phyloP scores from a whole-genome alignment of 2,888 invertebrate species.

The Beris chalybata region DNA sequence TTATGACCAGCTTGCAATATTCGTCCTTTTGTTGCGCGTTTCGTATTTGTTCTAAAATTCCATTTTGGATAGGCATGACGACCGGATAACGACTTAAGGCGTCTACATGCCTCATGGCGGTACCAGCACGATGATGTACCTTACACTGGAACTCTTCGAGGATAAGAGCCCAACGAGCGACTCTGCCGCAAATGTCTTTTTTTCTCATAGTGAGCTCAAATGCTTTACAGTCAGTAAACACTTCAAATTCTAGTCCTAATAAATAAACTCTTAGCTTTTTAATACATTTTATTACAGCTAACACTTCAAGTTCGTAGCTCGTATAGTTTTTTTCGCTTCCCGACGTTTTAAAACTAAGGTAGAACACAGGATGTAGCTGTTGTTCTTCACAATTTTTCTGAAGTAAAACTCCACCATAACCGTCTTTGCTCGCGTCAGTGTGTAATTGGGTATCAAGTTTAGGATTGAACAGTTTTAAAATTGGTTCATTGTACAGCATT shows the following conservation, averaged over 20 bases:
- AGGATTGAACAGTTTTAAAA: too few species aligned
- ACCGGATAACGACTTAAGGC: constrained; percentile 30
- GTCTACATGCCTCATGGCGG: constrained; percentile 32
- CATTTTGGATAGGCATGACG: constrained; percentile 9
- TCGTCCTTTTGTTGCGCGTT: constrained; percentile 33
- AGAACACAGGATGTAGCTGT: too few species aligned
- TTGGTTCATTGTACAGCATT: too few species aligned
- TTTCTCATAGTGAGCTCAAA: constrained; percentile 42
- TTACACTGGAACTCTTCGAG: constrained; percentile 20
- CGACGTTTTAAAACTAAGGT: too few species aligned
- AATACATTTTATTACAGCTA: too few species aligned
- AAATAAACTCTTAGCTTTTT: too few species aligned
- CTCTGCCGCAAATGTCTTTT: too few species aligned
- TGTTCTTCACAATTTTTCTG: too few species aligned
- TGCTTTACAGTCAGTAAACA: constrained; percentile 42
- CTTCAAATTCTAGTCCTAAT: constrained; percentile 39
- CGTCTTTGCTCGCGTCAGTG: too few species aligned
- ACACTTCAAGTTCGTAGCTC: constrained; percentile 46
- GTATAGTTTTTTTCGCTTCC: constrained; percentile 42
- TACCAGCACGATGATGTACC: constrained; percentile 30
- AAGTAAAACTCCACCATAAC: too few species aligned
- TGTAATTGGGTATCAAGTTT: too few species aligned
- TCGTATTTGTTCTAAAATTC: constrained; percentile 18
- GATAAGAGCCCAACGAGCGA: too few species aligned
- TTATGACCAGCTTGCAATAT: constrained; percentile 23